phyloP scores from a whole-genome alignment of 1,140 invertebrate species.

The Anagrus nilaparvatae region DNA sequence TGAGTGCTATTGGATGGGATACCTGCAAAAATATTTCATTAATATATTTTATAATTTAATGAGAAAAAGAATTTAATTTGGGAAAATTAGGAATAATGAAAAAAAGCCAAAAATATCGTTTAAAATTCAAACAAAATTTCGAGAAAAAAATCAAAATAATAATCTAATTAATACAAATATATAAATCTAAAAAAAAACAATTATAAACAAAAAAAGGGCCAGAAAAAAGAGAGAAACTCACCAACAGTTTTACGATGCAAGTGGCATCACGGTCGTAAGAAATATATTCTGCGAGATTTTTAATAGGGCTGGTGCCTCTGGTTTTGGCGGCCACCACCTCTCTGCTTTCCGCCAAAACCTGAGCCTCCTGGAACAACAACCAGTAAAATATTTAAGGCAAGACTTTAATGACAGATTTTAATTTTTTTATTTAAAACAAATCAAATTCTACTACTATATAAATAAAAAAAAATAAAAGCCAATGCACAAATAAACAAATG shows the following conservation, averaged over 20 bases:
- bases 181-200: neutral
- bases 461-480: constrained; percentile 10
- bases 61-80: too few species aligned
- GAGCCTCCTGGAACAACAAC: constrained; percentile 48
- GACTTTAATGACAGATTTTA: constrained; percentile 9
- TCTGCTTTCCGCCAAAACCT: constrained; percentile 49
- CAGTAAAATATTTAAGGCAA: constrained; percentile 10
- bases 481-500: constrained; percentile 16
- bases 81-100: too few species aligned
- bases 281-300: constrained; percentile 32
- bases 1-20: constrained; percentile 34
- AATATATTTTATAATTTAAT: too few species aligned
- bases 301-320: constrained; percentile 72
- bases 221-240: constrained; percentile 33
- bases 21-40: constrained; percentile 26
- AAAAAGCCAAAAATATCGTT: too few species aligned
- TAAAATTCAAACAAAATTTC: constrained; percentile 3
- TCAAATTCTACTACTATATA: constrained; percentile 15
- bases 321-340: constrained; percentile 56
- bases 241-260: constrained; percentile 40
- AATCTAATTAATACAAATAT: neutral
- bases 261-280: constrained; percentile 34
- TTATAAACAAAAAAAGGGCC: constrained; percentile 14
- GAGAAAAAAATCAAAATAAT: neutral
- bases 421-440: constrained; percentile 12